Conservation (phyloP, 35 echinoderm and acorn worm species). For the Anneissia japonica region DNA sequence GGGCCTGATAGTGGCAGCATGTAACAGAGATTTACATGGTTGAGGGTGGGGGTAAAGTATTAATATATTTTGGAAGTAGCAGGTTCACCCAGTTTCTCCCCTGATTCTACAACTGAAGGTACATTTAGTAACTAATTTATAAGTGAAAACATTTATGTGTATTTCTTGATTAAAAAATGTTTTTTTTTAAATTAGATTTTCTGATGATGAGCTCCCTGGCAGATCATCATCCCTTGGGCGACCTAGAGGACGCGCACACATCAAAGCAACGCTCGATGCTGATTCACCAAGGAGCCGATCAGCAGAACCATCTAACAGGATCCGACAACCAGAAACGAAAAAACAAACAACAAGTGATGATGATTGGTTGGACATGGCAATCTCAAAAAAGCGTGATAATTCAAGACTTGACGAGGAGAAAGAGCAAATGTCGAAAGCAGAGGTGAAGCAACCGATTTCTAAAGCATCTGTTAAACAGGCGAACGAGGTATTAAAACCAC, state of each 20-base stretch:
- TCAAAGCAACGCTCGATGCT: neutral
- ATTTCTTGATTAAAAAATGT: neutral
- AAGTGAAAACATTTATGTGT: no score
- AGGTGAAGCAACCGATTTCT: neutral
- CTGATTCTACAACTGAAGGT: no score
- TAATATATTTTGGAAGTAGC: no score
- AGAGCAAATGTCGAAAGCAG: neutral
- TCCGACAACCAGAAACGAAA: neutral
- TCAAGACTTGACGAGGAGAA: neutral
- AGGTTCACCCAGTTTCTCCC: no score
- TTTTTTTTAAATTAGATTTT: neutral
- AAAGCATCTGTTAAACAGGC: neutral
- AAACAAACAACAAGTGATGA: neutral
- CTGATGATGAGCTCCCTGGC: neutral
- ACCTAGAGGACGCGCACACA: neutral
- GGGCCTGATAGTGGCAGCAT: no score
- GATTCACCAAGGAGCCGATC: neutral
- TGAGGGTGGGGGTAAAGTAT: no score
- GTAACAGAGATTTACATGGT: no score
- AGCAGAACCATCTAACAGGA: neutral
- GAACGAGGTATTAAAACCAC: neutral
- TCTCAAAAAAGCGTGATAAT: neutral
- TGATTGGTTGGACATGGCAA: conserved; percentile 6
- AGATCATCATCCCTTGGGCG: neutral
- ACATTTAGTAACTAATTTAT: no score